Evolutionary conservation across 2,888 invertebrate species (phyloP).

Genomic region (Amphipyra berbera): DNA sequence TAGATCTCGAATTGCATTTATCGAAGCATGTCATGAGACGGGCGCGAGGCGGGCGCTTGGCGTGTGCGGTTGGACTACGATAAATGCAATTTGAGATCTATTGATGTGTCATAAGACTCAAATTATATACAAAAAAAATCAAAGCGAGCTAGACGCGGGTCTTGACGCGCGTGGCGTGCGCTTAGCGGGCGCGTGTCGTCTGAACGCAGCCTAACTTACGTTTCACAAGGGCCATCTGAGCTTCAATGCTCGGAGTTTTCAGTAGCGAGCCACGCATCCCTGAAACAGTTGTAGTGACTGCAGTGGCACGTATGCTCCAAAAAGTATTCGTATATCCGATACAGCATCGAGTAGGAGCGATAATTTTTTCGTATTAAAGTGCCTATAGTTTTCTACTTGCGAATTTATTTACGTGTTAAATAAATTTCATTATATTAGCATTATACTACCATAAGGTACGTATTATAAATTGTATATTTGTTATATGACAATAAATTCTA

Average conservation of each 20-base stretch:
- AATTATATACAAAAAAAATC: too few relatives aligned
- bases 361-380: background rate
- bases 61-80: too few relatives aligned
- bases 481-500: background rate
- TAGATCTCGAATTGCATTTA: too few relatives aligned
- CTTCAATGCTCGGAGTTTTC: conserved; percentile 29
- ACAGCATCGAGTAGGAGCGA: background rate
- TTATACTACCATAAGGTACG: conserved; percentile 9
- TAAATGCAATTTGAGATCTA: too few relatives aligned
- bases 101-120: too few relatives aligned
- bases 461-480: background rate
- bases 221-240: conserved; percentile 1
- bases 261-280: conserved; percentile 1
- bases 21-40: too few relatives aligned
- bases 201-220: too few relatives aligned
- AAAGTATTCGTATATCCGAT: background rate
- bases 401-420: background rate
- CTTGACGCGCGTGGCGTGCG: too few relatives aligned
- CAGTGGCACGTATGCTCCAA: background rate
- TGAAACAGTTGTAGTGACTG: background rate
- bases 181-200: too few relatives aligned
- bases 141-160: too few relatives aligned
- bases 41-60: too few relatives aligned
- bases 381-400: background rate
- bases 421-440: conserved; percentile 1